A percentile compares a stretch with the other conserved stretches of the same genome.
These are phyloP conservation scores for Atta texana DNA, from an alignment of 1,140 invertebrate species.

Conservation along the genomic window DNA sequence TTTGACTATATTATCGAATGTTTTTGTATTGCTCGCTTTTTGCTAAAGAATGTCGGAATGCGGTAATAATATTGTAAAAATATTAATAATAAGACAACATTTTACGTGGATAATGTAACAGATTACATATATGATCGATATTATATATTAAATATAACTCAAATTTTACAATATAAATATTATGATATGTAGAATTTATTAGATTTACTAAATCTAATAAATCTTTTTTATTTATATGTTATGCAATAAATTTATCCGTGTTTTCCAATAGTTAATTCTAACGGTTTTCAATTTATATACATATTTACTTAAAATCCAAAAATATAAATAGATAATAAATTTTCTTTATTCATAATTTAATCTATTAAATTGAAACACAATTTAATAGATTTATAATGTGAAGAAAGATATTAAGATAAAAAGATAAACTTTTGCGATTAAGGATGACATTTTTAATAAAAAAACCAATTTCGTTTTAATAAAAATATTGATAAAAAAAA, in stretches of 20 bases:
- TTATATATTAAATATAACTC: neutral
- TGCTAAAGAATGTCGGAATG: neutral
- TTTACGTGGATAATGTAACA: neutral
- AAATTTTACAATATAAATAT: neutral
- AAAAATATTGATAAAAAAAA: neutral
- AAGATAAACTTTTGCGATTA: neutral
- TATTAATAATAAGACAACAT: neutral
- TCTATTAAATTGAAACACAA: neutral
- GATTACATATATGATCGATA: neutral
- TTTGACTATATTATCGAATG: neutral
- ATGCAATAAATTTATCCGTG: neutral
- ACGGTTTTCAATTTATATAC: neutral
- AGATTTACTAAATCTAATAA: neutral
- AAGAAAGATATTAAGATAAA: neutral
- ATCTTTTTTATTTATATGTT: slow-evolving; percentile 10
- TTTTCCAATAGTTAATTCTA: neutral
- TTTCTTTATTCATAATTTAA: neutral
- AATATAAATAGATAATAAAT: slow-evolving; percentile 3
- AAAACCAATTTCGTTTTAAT: neutral
- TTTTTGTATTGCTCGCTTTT: neutral
- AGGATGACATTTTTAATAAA: neutral
- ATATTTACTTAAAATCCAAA: neutral
- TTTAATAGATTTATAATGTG: neutral
- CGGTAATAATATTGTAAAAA: slow-evolving; percentile 2
- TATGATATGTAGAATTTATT: neutral